Evolutionary conservation across 2,888 invertebrate species (phyloP).

Genomic region (Lasiommata megera): DNA sequence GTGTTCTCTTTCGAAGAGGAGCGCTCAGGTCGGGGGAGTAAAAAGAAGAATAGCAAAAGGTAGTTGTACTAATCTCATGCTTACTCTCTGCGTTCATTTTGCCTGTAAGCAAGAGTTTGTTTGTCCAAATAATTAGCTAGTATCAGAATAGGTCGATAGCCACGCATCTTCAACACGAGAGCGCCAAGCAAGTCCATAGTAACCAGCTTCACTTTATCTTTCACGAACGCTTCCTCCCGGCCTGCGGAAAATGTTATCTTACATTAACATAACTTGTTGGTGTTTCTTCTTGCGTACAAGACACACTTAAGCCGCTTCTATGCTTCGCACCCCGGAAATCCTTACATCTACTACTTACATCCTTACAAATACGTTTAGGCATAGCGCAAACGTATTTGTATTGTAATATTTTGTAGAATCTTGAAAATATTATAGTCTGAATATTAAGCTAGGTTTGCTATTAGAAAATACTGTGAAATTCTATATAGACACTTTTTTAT

Average conservation of each 20-base stretch:
- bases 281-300: constrained; percentile 12
- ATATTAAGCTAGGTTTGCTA: too few species aligned
- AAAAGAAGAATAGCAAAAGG: too few species aligned
- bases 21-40: too few species aligned
- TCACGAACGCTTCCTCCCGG: constrained; percentile 61
- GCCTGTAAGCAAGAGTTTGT: constrained; percentile 40
- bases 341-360: too few species aligned
- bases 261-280: constrained; percentile 11
- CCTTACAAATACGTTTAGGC: constrained; percentile 4
- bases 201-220: constrained; percentile 57
- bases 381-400: neutral
- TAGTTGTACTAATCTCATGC: too few species aligned
- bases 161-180: constrained; percentile 62
- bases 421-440: too few species aligned
- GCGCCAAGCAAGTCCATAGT: constrained; percentile 64
- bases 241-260: constrained; percentile 41
- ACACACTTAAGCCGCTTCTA: constrained; percentile 7
- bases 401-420: too few species aligned
- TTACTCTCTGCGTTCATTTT: constrained; percentile 55
- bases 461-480: too few species aligned
- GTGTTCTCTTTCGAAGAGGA: too few species aligned
- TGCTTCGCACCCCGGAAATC: constrained; percentile 3
- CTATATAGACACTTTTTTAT: too few species aligned
- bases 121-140: constrained; percentile 55
- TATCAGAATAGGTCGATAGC: constrained; percentile 67